Conservation (phyloP, 2,888 invertebrate genomes). For the Ferdinandea cuprea region DNA sequence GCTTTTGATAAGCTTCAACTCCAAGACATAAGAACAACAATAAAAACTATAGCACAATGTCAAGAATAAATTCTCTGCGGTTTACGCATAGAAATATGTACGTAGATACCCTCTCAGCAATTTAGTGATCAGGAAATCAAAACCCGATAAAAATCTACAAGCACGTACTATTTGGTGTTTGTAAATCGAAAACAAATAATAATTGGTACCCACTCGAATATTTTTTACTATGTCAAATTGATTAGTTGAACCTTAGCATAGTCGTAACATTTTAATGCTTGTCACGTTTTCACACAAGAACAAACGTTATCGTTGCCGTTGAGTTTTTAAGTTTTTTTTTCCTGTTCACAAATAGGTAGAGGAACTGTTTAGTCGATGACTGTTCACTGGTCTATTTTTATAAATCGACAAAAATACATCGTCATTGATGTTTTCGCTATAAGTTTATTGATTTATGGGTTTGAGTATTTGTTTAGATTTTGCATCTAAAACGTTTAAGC, state of each 20-base stretch:
- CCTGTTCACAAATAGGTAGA: background rate
- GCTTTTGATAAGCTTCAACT: background rate
- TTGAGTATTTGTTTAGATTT: no score
- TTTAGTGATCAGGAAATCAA: conserved; percentile 18
- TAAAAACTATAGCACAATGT: background rate
- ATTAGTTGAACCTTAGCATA: conserved; percentile 11
- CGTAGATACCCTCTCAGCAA: background rate
- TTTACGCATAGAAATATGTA: background rate
- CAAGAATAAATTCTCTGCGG: background rate
- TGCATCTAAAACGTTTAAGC: no score
- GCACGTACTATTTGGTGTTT: background rate
- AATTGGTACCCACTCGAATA: background rate
- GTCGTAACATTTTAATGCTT: conserved; percentile 26
- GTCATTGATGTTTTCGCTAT: background rate
- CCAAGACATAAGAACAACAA: background rate
- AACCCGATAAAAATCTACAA: background rate
- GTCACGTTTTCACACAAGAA: conserved; percentile 47
- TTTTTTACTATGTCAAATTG: conserved; percentile 20
- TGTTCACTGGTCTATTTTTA: conserved; percentile 1
- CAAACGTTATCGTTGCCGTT: conserved; percentile 10
- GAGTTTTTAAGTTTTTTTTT: background rate
- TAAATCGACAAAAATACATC: background rate
- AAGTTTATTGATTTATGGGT: background rate
- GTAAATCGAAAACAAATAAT: background rate
- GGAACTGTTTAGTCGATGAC: conserved; percentile 2